Percentiles rank a stretch among this genome's conserved stretches.
Conservation (phyloP, 2,113 vertebrate genomes). For the Rhea americana region DNA sequence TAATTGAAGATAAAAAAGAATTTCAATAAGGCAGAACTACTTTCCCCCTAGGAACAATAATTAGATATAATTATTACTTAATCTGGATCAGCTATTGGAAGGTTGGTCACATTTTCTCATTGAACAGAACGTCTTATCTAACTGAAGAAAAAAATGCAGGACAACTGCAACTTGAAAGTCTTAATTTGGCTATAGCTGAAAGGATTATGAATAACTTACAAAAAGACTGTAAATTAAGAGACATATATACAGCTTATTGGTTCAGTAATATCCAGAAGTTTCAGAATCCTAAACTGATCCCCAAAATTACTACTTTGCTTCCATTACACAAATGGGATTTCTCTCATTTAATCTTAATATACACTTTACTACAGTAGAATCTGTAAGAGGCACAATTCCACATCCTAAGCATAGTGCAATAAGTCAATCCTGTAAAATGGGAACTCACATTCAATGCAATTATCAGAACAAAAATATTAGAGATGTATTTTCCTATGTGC, state of each 20-base stretch:
- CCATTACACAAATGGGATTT: not conserved
- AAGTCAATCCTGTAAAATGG: not conserved
- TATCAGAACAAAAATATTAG: not conserved
- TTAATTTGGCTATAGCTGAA: not conserved
- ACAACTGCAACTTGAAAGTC: not conserved
- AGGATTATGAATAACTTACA: not conserved
- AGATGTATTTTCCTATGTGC: not conserved
- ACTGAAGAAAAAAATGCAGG: constrained; percentile 3
- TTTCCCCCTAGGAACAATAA: constrained; percentile 37
- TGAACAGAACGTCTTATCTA: constrained; percentile 13
- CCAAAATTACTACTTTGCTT: not conserved
- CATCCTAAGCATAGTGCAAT: not conserved
- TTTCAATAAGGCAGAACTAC: constrained; percentile 48
- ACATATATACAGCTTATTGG: not conserved
- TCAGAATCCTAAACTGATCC: not conserved
- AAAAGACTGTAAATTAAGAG: not conserved
- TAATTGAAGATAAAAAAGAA: constrained; percentile 57
- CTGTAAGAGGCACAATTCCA: not conserved
- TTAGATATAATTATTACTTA: constrained; percentile 64
- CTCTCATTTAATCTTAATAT: not conserved
- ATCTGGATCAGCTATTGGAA: constrained; percentile 54
- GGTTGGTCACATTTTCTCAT: not conserved
- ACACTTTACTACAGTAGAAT: not conserved
- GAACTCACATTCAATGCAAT: not conserved
- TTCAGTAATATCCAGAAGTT: not conserved